phyloP scores from a whole-genome alignment of 2,888 invertebrate species.

The Smittia sp. region DNA sequence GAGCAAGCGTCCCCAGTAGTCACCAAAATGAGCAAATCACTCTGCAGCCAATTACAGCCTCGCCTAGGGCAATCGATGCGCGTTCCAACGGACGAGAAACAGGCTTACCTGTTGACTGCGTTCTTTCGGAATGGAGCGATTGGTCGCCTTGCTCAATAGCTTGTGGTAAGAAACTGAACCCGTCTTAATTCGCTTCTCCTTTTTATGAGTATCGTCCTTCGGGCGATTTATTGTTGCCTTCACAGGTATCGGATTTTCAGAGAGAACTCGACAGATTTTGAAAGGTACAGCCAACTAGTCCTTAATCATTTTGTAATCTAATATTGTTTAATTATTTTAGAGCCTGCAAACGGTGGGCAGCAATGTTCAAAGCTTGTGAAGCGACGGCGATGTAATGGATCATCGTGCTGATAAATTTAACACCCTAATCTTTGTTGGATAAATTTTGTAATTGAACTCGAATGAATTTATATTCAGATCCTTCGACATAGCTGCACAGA shows the following conservation, averaged over 20 bases:
- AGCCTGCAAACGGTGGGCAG: constrained; percentile 17
- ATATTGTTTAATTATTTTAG: constrained; percentile 30
- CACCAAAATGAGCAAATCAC: constrained; percentile 33
- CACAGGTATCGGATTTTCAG: background rate
- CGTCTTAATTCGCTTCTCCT: background rate
- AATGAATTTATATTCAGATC: background rate
- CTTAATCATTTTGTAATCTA: constrained; percentile 10
- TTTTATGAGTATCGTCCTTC: background rate
- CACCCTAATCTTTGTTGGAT: background rate
- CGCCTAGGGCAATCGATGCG: background rate
- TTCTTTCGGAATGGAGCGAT: constrained; percentile 74
- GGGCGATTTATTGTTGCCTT: background rate
- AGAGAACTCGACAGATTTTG: background rate
- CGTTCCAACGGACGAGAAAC: background rate
- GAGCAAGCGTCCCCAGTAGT: background rate
- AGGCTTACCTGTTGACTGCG: constrained; percentile 60
- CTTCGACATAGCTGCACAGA: too few relatives aligned
- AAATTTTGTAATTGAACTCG: background rate
- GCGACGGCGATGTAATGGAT: constrained; percentile 15
- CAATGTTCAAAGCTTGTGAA: constrained; percentile 22
- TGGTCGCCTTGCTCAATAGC: constrained; percentile 80
- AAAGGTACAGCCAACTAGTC: background rate
- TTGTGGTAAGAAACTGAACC: constrained; percentile 60
- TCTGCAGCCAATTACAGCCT: constrained; percentile 42
- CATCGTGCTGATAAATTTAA: background rate